Percentiles rank a stretch among this genome's conserved stretches.
These are phyloP conservation scores for Electrophaes corylata DNA, from an alignment of 2,888 invertebrate species.

Conservation along the genomic window DNA sequence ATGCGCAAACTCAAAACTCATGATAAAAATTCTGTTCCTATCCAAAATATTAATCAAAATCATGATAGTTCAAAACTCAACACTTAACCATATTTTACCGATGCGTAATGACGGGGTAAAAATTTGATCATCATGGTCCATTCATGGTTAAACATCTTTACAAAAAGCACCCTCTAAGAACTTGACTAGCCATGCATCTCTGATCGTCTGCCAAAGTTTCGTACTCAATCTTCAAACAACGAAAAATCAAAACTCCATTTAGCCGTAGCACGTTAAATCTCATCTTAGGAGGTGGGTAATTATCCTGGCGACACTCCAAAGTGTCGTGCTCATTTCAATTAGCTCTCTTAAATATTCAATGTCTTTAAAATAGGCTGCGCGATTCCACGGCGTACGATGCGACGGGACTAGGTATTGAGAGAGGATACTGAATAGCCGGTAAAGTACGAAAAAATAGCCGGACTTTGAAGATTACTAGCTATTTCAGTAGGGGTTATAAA, in stretches of 20 bases:
- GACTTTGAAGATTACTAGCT: no score
- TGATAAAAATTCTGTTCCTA: no score
- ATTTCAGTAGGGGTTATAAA: no score
- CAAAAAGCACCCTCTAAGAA: background rate
- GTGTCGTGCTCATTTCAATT: constrained; percentile 84
- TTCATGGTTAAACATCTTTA: background rate
- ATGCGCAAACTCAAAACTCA: no score
- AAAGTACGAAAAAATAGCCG: background rate
- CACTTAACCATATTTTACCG: no score
- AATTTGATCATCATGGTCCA: no score
- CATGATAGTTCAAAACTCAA: no score
- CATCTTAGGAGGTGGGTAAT: constrained; percentile 81
- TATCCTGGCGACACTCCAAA: constrained; percentile 84
- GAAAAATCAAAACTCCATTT: constrained; percentile 55
- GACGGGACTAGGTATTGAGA: constrained; percentile 23
- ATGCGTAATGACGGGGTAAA: no score
- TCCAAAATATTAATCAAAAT: no score
- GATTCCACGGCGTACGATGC: constrained; percentile 58
- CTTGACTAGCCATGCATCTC: background rate
- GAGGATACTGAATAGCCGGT: constrained; percentile 3
- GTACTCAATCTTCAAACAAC: constrained; percentile 24
- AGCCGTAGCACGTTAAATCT: constrained; percentile 80
- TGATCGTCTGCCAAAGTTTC: constrained; percentile 11
- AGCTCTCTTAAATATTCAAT: constrained; percentile 84
- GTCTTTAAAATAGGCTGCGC: constrained; percentile 83